A percentile compares a stretch with the other conserved stretches of the same genome.
Evolutionary conservation across 1,140 invertebrate species (phyloP).

Genomic region (Brachionus calyciflorus): DNA sequence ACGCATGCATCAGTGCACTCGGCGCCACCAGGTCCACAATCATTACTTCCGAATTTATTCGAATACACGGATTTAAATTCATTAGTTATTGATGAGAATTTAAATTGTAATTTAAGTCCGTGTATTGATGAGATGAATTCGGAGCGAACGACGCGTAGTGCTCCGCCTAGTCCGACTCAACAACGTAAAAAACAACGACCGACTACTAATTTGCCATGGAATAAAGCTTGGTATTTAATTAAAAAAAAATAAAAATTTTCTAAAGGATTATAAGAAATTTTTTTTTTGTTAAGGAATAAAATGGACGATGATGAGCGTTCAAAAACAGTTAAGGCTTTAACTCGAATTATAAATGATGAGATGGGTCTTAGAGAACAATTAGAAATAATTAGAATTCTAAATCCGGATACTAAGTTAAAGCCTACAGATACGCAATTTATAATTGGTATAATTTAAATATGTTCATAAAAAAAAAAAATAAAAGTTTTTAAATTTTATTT

Average conservation of each 20-base stretch:
- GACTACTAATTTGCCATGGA: slow-evolving; percentile 18
- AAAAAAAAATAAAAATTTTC: not conserved
- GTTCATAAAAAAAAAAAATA: not conserved
- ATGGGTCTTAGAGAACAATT: slow-evolving; percentile 54
- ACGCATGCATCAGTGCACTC: slow-evolving; percentile 17
- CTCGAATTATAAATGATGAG: slow-evolving; percentile 52
- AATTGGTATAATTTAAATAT: slow-evolving; percentile 52
- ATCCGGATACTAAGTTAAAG: slow-evolving; percentile 51
- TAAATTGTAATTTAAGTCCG: not conserved
- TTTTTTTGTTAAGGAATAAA: slow-evolving; percentile 15
- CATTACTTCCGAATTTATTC: not conserved
- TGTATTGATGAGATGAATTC: not conserved
- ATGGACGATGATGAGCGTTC: slow-evolving; percentile 25
- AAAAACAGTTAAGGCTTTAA: slow-evolving; percentile 47
- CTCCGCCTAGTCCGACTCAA: slow-evolving; percentile 28
- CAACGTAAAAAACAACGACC: slow-evolving; percentile 24
- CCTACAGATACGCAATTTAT: slow-evolving; percentile 53
- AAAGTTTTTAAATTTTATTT: not conserved
- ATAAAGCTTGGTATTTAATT: slow-evolving; percentile 22
- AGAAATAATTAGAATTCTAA: slow-evolving; percentile 54
- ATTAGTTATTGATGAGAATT: slow-evolving; percentile 11
- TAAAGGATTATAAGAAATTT: not conserved
- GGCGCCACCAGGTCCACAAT: not conserved
- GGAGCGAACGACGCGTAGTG: slow-evolving; percentile 15
- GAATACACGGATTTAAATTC: slow-evolving; percentile 23